These are phyloP conservation scores for Acholoe squamosa DNA, from an alignment of 2,888 invertebrate genomes.

Conservation along the genomic window DNA sequence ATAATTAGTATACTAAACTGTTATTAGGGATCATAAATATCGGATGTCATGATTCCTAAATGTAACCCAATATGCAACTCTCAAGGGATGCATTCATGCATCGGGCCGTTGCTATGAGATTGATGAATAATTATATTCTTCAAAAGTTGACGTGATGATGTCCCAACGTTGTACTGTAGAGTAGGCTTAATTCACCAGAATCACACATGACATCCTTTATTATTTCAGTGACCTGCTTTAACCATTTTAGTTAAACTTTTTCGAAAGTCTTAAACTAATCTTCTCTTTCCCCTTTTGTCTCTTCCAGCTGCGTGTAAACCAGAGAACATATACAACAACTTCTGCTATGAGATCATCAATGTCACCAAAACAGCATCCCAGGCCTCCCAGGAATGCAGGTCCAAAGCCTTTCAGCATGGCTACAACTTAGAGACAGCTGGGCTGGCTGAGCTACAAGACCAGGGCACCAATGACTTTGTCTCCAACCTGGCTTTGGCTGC, in stretches of 20 bases:
- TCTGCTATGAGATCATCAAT: conserved; percentile 27
- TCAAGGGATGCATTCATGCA: too few species aligned
- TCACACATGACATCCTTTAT: neutral
- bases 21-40: too few species aligned
- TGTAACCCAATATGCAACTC: too few species aligned
- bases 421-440: neutral
- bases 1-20: too few species aligned
- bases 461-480: conserved; percentile 18
- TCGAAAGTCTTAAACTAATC: neutral
- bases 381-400: neutral
- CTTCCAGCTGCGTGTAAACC: conserved; percentile 1
- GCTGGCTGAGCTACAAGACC: neutral
- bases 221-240: neutral
- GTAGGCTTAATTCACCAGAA: neutral
- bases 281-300: neutral
- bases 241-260: neutral
- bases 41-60: too few species aligned
- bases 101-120: too few species aligned
- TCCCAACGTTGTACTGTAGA: too few species aligned
- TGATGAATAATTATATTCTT: too few species aligned
- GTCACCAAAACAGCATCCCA: neutral
- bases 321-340: neutral
- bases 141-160: too few species aligned
- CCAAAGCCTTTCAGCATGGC: neutral
- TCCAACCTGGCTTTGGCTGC: neutral